Evolutionary conservation across 2,797 vertebrate genomes (phyloP), one percentile per base, ranked within the genome.

Genomic region (Crocodylus rhombifer): DNA sequence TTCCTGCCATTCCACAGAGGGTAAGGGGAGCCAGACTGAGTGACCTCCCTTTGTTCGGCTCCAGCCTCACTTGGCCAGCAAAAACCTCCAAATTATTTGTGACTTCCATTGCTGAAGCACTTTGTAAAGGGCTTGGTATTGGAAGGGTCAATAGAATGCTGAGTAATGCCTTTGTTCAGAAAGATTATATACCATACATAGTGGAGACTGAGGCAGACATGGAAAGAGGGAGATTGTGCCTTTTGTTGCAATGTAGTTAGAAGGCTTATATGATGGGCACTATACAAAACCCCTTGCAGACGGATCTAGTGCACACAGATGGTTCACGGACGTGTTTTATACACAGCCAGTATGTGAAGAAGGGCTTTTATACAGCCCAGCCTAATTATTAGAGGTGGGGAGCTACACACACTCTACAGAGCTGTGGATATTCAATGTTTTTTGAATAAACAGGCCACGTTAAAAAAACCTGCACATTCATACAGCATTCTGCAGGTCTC

Each of bases 1-100:
- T 97, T 97, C 97, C 83, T 96, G 91, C 96, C 96, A 97, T 97
- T 97, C 97, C 96, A 95, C 84, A 94, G 95, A 84, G 77, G 36
- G 42, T 82, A 83, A 84, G 56, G 91, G 96, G 91, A 92, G 90
- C 88, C 69, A 79, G 96, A 91, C 86, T 63, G 84, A 58, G 87
- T 93, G 96, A 96, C 95, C 93, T 96, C 93, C 90, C 94, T 96
- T 97, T 96, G 97, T 97, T 96, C 93, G 78, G 57, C 90, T 84
- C 88, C 78, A 84, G 94, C 90, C 91, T 58, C 82, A 18, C 87
- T 92, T 57, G 51, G 86, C 89, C 82, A 92, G 90, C 90, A 81
- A 84, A 88, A 88, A 90, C 85, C 51, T 3, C 90, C 56, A 25
- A 69, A 83, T 77, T 64, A 62, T 57, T 89, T 77, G 76, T 1